These are phyloP conservation scores for Clupea harengus DNA, from an alignment of 2,113 vertebrate species.

Conservation along the genomic window DNA sequence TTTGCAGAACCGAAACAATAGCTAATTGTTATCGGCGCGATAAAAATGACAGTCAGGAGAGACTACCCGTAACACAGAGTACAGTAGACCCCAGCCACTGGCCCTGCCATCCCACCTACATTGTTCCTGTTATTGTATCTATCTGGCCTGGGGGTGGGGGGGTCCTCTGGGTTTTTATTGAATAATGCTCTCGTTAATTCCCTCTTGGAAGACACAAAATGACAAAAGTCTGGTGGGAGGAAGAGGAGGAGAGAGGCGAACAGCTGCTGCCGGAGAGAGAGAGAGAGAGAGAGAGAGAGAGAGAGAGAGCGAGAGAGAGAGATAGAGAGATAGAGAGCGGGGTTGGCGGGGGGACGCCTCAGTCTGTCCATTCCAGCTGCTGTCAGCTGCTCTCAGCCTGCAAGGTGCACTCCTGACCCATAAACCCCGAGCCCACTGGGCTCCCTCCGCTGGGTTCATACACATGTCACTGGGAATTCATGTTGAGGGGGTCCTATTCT, in stretches of 20 bases:
- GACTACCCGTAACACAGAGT: background rate
- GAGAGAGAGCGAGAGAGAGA: background rate
- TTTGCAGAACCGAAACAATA: background rate
- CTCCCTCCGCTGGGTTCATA: background rate
- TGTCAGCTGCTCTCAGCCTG: constrained; percentile 6
- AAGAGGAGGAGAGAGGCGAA: background rate
- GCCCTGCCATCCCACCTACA: background rate
- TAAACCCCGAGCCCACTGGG: background rate
- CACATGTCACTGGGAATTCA: background rate
- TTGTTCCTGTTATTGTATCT: constrained; percentile 20
- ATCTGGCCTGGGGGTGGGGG: background rate
- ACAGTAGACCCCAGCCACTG: background rate
- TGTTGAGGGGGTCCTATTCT: background rate
- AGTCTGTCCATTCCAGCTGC: background rate
- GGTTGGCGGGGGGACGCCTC: background rate
- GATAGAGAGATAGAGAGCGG: background rate
- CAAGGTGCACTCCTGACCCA: constrained; percentile 16
- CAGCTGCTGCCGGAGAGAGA: background rate
- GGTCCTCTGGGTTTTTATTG: background rate
- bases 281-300: background rate
- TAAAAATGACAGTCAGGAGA: background rate
- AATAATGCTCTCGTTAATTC: constrained; percentile 9
- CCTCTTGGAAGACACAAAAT: background rate
- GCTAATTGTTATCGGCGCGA: background rate
- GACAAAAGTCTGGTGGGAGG: background rate